These are phyloP conservation scores for Paragorgia papillata DNA, from an alignment of 92 coral and sea anemone genomes.

Conservation along the genomic window DNA sequence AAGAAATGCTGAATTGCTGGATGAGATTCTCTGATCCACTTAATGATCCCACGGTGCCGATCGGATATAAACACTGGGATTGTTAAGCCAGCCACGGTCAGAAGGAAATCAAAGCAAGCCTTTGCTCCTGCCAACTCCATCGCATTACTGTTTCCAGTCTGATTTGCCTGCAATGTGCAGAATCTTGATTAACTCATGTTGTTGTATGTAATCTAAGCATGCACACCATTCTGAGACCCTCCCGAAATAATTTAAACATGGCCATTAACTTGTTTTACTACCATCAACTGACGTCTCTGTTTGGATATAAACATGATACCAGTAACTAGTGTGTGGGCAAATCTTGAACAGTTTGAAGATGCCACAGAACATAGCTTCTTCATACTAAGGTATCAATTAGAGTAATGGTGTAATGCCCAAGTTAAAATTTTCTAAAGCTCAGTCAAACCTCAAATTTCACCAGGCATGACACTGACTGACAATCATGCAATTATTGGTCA, in stretches of 20 bases:
- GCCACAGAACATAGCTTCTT: too few species aligned
- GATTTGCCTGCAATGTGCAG: slow-evolving; percentile 33
- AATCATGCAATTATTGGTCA: slow-evolving; percentile 10
- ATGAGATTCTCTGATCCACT: too few species aligned
- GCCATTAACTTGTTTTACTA: slow-evolving; percentile 15
- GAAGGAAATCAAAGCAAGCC: too few species aligned
- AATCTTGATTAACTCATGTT: background rate
- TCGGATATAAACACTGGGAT: too few species aligned
- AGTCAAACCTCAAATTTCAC: slow-evolving; percentile 13
- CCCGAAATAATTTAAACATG: background rate
- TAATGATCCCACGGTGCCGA: too few species aligned
- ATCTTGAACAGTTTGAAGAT: slow-evolving; percentile 20
- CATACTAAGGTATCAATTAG: too few species aligned
- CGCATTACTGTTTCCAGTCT: slow-evolving; percentile 34
- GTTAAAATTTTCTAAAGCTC: slow-evolving; percentile 7
- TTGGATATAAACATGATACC: background rate
- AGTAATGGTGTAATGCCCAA: too few species aligned
- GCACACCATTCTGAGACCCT: slow-evolving; percentile 11
- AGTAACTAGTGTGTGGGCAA: slow-evolving; percentile 20
- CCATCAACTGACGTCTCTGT: too few species aligned
- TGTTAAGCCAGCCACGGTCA: too few species aligned
- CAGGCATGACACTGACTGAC: slow-evolving; percentile 20
- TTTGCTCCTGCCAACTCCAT: slow-evolving; percentile 27
- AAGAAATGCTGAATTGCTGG: too few species aligned
- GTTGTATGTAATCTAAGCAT: too few species aligned